Conservation (phyloP, 2,113 vertebrate genomes). For the Sorex araneus region DNA sequence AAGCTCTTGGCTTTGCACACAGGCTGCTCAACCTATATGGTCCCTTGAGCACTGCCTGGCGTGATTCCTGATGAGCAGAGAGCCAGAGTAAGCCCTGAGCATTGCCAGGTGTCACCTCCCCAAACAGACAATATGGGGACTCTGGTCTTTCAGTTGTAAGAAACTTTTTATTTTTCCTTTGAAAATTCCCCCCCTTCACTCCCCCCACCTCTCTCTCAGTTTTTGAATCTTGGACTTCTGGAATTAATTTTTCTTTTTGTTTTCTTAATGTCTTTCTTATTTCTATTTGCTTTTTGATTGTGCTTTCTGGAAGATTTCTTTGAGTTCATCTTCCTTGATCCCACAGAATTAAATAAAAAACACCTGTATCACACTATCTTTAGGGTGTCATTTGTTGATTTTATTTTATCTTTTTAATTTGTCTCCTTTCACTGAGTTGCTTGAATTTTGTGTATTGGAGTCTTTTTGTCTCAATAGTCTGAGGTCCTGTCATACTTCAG, state of each 20-base stretch:
- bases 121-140: background rate
- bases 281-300: background rate
- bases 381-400: background rate
- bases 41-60: too few species aligned
- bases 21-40: too few species aligned
- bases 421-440: background rate
- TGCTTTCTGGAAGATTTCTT: constrained; percentile 12
- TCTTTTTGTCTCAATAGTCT: background rate
- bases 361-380: background rate
- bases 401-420: background rate
- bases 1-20: too few species aligned
- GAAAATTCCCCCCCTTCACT: background rate
- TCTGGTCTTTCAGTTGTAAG: constrained; percentile 23
- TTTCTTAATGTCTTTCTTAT: background rate
- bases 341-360: constrained; percentile 5
- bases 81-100: too few species aligned
- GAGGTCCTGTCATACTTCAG: background rate
- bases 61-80: too few species aligned
- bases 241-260: background rate
- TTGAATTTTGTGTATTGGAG: constrained; percentile 22
- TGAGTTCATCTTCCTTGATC: background rate
- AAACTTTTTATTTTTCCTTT: constrained; percentile 12
- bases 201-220: background rate
- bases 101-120: too few species aligned
- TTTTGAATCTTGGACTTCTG: background rate